Evolutionary conservation across 2,888 invertebrate genomes (phyloP), one percentile per base, ranked within the genome.

Genomic region (Caenorhabditis macrosperma): DNA sequence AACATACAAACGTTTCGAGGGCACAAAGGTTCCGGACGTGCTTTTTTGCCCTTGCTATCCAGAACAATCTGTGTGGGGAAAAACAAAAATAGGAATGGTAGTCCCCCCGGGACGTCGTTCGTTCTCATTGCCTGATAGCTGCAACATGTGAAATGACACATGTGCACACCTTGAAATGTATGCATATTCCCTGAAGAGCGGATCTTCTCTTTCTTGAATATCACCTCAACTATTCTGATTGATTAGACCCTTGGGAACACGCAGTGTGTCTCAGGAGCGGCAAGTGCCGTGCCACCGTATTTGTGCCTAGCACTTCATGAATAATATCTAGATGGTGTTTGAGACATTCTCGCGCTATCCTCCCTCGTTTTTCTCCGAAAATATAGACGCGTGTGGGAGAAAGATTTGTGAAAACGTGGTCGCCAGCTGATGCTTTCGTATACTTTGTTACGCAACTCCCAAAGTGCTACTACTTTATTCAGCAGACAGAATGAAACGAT

Each of bases 281-380:
- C 41, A 20, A 52, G 69, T 54, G 52, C 52, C 41, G 28, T 28
- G 63, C 48, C 64, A 64, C 74, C 74, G 74, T 74, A 74, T 72
- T 63, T 63, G 57, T 64, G 63, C 55, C 57, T 41, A 50, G 64
- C 57, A 74, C 57, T 74, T 74, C 74, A 74, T 74, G 74, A 74
- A 74, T 64, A 74, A 74, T 74, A 64, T 74, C 59, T 28, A 30
- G 64, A 64, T 74, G 74, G 57, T 74, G 74, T 74, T 74, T 74
- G 74, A 64, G 59, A 59, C 74, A 64, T 63, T 24, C 46, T 15
- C 6, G 59, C 17, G 48, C 46, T 35, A 24, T 52, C 54, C 41
- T 48, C 63, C 72, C 61, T 64, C 57, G 63, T 33, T 46, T 46
- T 48, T 48, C 50, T 41, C 41, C 60, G 54, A 69, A 28, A 61